phyloP scores from a whole-genome alignment of 2,113 vertebrate genomes.

The Scopus umbretta region DNA sequence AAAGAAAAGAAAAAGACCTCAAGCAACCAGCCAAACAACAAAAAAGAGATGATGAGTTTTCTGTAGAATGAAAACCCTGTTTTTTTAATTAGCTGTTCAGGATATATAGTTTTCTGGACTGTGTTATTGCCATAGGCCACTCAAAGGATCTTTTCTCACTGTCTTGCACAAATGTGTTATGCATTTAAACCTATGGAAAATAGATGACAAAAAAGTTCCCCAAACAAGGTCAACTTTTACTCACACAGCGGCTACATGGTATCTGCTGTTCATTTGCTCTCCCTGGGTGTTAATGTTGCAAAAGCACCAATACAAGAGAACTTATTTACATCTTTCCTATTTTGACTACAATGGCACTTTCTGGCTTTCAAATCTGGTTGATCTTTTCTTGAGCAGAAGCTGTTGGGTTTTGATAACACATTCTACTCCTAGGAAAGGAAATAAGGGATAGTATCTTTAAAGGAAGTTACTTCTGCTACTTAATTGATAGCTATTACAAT shows the following conservation, averaged over 20 bases:
- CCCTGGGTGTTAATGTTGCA: neutral
- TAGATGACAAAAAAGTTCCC: neutral
- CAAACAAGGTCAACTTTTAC: neutral
- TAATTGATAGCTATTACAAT: constrained; percentile 9
- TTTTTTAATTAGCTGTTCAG: neutral
- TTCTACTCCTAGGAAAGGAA: neutral
- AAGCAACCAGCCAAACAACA: neutral
- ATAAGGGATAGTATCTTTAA: neutral
- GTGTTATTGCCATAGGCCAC: neutral
- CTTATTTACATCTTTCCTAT: neutral
- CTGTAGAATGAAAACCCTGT: neutral
- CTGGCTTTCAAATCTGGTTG: neutral
- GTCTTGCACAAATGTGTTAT: neutral
- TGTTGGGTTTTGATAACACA: neutral
- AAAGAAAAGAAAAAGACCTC: too few relatives aligned
- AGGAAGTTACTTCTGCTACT: neutral
- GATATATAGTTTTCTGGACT: neutral
- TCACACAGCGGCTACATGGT: neutral
- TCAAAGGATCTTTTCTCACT: neutral
- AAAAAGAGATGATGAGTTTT: neutral
- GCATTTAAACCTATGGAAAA: neutral
- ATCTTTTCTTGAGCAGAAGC: neutral
- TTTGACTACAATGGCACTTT: neutral
- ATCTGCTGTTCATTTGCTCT: neutral
- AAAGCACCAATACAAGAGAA: neutral